Percentiles rank a stretch among this genome's conserved stretches.
These are phyloP conservation scores for Ochotona princeps DNA, from an alignment of 2,113 vertebrate species.

Conservation along the genomic window DNA sequence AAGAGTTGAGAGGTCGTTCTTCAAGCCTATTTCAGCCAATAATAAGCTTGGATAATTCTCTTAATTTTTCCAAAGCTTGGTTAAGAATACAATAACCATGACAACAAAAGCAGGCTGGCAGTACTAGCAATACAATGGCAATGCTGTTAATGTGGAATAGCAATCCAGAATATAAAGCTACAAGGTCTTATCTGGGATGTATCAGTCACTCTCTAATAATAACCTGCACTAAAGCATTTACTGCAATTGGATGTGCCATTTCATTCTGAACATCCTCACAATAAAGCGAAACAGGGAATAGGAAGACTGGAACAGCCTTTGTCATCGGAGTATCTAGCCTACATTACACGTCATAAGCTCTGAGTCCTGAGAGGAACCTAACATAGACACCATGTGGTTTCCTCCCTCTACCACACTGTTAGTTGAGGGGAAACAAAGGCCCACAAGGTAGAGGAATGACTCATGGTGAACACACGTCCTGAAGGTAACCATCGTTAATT, in stretches of 20 bases:
- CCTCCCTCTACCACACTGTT: background rate
- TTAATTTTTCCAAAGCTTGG: background rate
- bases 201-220: too few species aligned
- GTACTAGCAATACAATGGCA: rapidly evolving
- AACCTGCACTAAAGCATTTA: too few species aligned
- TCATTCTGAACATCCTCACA: constrained; percentile 38
- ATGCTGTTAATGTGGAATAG: background rate
- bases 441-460: background rate
- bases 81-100: too few species aligned
- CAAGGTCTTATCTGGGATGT: background rate
- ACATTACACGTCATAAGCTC: constrained; percentile 35
- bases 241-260: too few species aligned
- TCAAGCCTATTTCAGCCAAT: background rate
- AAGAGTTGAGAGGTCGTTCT: too few species aligned
- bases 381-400: background rate
- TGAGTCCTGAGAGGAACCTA: background rate
- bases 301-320: constrained; percentile 23
- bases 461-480: background rate
- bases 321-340: constrained; percentile 33
- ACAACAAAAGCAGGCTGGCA: background rate
- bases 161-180: background rate
- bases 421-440: constrained; percentile 1
- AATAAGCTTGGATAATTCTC: background rate
- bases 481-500: background rate
- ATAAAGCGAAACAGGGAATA: constrained; percentile 45